Conservation (phyloP, 2,113 vertebrate genomes). For the Ptilorrhoa leucosticta region DNA sequence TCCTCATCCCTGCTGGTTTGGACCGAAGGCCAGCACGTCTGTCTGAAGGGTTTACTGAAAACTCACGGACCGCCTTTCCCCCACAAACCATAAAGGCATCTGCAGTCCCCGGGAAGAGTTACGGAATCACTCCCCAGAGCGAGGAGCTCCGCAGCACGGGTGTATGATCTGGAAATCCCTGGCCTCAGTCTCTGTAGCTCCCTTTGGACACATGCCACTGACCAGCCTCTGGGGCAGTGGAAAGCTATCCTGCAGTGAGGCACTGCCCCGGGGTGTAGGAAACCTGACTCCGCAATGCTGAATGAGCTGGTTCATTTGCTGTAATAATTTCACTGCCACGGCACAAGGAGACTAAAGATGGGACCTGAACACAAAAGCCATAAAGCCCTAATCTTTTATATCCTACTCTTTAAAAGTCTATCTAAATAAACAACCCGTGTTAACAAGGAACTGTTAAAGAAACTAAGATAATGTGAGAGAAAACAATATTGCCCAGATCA, state of each 20-base stretch:
- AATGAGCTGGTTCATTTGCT: background rate
- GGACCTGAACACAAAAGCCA: background rate
- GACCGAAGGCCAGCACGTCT: background rate
- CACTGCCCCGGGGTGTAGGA: background rate
- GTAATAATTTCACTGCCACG: background rate
- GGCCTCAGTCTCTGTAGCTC: background rate
- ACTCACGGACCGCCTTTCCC: background rate
- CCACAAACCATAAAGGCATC: background rate
- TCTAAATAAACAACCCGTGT: background rate
- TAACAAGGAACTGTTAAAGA: background rate
- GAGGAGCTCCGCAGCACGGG: background rate
- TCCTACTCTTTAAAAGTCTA: background rate
- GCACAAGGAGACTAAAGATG: background rate
- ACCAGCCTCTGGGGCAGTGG: background rate
- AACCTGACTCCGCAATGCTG: background rate
- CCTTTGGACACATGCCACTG: background rate
- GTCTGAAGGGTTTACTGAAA: background rate
- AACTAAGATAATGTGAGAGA: background rate
- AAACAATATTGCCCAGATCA: background rate
- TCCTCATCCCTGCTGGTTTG: background rate
- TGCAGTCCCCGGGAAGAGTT: background rate
- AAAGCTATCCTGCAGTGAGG: background rate
- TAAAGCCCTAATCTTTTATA: background rate
- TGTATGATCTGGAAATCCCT: background rate
- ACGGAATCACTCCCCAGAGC: background rate